phyloP scores from a whole-genome alignment of 92 coral and sea anemone species.

The Bergia puertoricense region DNA sequence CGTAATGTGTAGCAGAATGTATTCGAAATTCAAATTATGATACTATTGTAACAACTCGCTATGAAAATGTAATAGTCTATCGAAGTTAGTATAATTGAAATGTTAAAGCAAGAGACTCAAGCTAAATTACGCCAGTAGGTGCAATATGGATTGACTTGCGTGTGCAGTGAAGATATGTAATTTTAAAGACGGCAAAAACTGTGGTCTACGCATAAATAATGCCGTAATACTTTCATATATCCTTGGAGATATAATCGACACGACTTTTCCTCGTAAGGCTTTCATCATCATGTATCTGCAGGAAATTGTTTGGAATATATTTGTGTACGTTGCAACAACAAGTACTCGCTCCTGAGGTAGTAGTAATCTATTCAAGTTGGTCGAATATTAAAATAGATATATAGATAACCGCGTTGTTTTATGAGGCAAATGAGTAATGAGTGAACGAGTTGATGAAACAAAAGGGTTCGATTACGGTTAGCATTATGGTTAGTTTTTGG shows the following conservation, averaged over 20 bases:
- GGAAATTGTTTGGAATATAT: neutral
- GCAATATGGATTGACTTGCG: neutral
- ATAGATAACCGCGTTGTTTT: neutral
- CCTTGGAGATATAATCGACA: neutral
- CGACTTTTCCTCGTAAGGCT: neutral
- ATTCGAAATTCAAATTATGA: too few relatives aligned
- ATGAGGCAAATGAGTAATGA: neutral
- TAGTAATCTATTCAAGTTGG: neutral
- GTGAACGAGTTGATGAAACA: neutral
- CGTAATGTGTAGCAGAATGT: too few relatives aligned
- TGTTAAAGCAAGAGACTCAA: too few relatives aligned
- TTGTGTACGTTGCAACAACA: neutral
- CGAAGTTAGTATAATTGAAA: too few relatives aligned
- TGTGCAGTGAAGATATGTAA: neutral
- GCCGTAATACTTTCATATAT: neutral
- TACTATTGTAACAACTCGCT: too few relatives aligned
- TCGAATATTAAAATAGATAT: neutral
- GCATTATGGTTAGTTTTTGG: too few relatives aligned
- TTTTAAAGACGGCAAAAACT: neutral
- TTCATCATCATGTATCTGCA: neutral
- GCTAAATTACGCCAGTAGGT: neutral
- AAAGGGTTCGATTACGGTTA: neutral
- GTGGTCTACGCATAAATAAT: neutral
- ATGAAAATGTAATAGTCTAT: too few relatives aligned
- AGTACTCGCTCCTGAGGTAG: neutral